Percentiles rank a stretch among this genome's conserved stretches.
Conservation (phyloP, 2,113 vertebrate genomes). For the Anas platyrhynchos region DNA sequence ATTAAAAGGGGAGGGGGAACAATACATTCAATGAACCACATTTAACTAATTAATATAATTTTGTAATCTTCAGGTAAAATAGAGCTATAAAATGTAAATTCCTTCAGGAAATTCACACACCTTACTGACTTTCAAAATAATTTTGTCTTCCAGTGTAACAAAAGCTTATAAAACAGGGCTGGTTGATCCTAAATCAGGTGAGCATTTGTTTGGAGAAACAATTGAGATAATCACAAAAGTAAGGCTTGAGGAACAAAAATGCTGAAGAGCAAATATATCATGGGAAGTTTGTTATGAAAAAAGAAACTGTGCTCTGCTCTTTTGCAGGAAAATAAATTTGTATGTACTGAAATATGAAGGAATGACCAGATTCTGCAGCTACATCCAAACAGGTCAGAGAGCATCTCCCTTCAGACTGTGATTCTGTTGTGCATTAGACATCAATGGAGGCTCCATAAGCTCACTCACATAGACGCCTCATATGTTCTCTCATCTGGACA, state of each 20-base stretch:
- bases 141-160: neutral
- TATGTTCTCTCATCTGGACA: neutral
- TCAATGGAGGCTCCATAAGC: neutral
- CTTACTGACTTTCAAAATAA: neutral
- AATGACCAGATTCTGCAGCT: neutral
- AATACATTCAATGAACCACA: neutral
- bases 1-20: neutral
- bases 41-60: neutral
- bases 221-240: neutral
- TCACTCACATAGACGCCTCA: neutral
- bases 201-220: neutral
- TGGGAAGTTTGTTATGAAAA: neutral
- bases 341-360: neutral
- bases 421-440: neutral
- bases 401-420: neutral
- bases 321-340: neutral
- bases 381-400: fast-evolving
- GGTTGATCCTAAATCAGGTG: neutral
- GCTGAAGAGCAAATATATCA: neutral
- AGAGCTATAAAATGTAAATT: neutral
- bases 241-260: neutral
- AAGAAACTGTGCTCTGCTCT: neutral
- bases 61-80: neutral
- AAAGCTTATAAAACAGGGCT: neutral
- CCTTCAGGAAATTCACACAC: neutral